Percentiles rank a stretch among this genome's conserved stretches.
These are phyloP conservation scores for Hymenopus coronatus DNA, from an alignment of 2,888 invertebrate species.

Conservation along the genomic window DNA sequence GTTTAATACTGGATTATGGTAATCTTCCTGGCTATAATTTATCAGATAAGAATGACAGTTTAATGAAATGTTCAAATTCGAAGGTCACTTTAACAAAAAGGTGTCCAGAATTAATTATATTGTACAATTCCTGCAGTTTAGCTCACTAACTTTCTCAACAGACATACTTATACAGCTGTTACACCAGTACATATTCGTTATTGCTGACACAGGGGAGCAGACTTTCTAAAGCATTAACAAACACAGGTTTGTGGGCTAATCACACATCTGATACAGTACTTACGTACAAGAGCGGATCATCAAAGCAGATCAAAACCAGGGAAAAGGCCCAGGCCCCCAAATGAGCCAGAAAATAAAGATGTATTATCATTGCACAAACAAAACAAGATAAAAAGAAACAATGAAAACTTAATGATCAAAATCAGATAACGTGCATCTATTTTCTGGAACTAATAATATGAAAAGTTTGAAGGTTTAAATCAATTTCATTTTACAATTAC, in stretches of 20 bases:
- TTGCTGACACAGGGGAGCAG: not conserved
- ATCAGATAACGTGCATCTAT: not conserved
- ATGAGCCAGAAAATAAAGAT: slow-evolving; percentile 33
- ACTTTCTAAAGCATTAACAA: not conserved
- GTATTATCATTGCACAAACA: not conserved
- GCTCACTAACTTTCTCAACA: no score
- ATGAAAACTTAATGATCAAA: not conserved
- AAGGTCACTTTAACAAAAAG: no score
- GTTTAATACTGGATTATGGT: no score
- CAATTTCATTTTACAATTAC: no score
- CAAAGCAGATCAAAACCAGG: slow-evolving; percentile 22
- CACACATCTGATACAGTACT: slow-evolving; percentile 20
- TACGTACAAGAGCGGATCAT: slow-evolving; percentile 34
- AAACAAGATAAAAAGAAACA: not conserved
- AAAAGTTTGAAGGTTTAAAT: no score
- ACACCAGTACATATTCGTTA: not conserved
- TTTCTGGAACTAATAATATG: not conserved
- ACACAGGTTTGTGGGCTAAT: not conserved
- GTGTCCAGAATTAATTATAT: no score
- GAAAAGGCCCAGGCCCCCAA: slow-evolving; percentile 23
- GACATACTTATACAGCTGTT: not conserved
- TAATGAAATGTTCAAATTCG: no score
- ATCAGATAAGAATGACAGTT: no score
- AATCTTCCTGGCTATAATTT: no score
- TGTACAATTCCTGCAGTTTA: no score